Conservation (phyloP, 2,797 vertebrate genomes). For the Phoeniculus purpureus region DNA sequence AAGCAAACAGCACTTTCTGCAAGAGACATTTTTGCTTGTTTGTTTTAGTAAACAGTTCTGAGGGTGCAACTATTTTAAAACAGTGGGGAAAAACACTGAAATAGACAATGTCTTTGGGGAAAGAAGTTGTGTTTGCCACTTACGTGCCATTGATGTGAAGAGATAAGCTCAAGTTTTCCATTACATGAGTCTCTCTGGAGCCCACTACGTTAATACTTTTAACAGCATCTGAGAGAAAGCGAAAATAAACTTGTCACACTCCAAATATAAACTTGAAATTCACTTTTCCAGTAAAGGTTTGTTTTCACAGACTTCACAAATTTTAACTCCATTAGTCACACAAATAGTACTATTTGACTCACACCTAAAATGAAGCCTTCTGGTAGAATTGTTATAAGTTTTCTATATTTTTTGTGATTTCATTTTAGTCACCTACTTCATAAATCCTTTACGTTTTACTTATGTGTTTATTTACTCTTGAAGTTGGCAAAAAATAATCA, state of each 20-base stretch:
- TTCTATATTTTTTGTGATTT: neutral
- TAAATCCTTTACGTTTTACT: neutral
- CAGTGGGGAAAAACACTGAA: neutral
- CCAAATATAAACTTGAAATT: neutral
- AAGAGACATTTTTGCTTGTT: neutral
- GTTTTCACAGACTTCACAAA: neutral
- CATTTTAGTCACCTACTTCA: neutral
- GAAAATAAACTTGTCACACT: neutral
- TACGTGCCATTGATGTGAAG: constrained; percentile 89
- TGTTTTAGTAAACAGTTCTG: neutral
- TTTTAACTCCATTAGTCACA: neutral
- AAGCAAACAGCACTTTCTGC: neutral
- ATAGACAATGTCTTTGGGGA: neutral
- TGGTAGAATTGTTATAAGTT: accelerated
- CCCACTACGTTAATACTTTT: constrained; percentile 82
- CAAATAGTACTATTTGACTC: neutral
- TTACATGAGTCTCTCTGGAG: constrained; percentile 78
- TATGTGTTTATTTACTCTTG: neutral
- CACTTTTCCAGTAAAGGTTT: neutral
- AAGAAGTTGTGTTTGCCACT: constrained; percentile 19
- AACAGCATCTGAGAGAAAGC: constrained; percentile 82
- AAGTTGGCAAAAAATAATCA: neutral
- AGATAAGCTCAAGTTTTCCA: constrained; percentile 80
- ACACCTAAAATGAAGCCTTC: neutral
- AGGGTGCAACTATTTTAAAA: neutral